Evolutionary conservation across 2,797 vertebrate genomes (phyloP), one percentile per base, ranked within the genome.

Genomic region (Sebastes baramenuke): DNA sequence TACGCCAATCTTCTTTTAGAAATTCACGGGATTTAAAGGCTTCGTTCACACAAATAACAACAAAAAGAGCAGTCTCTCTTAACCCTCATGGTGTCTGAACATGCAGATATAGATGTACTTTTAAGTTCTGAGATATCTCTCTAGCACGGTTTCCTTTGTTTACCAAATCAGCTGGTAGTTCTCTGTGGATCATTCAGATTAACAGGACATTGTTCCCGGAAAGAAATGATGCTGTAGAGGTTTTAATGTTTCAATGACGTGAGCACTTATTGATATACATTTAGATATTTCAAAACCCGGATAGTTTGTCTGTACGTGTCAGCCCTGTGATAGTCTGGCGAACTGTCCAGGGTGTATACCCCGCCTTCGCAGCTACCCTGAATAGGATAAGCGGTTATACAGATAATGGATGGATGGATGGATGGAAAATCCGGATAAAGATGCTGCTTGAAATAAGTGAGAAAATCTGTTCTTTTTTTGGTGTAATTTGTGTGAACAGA

Each of bases 241-340:
- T 24, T 18, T 54, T 22, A 16, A 6, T 12, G 20, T 42, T 24
- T 16, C 12, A 58, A 16, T 46, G 5, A 3, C 30, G 27, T 60
- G 55, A 76, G 14, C 10, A 16, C 0, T 27, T 55, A 9, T 0
- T 38, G 5, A 60, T 20, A 36, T 29, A 12, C 0, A 25, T 32
- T 24, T 22, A 30, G 14, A 34, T 60, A 60, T 66, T 66, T 59
- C 16, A 13, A 42, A 62, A 22, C 3, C 2, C 3, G 8, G 22
- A 8, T 16, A 4, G 25, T 42, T 0, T 42, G 38, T 42, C 38
- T 42, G 0, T 42, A 42, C 2, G 38, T 0, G 14, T 42, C 38
- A 42, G 38, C 38, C 38, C 42, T 46, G 16, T 46, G 42, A 46
- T 7, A 46, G 42, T 46, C 42, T 46, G 42, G 16, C 42, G 16